Evolutionary conservation across 2,113 vertebrate genomes (phyloP).

Genomic region (Corythornis vintsioides): DNA sequence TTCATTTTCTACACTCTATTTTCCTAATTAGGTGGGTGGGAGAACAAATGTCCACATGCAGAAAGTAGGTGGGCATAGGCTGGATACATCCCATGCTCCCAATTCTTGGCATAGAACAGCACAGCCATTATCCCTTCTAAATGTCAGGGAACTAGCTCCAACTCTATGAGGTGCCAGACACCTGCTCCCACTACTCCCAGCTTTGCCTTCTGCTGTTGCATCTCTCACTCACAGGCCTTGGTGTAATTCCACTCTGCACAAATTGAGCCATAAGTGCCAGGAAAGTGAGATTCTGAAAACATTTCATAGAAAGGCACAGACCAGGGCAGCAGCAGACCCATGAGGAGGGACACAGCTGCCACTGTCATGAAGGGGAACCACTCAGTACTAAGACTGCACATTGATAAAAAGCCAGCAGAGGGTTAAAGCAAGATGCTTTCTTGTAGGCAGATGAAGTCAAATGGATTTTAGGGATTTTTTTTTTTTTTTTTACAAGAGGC

Average conservation of each 20-base stretch:
- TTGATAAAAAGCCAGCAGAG: conserved; percentile 4
- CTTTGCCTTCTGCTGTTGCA: conserved; percentile 63
- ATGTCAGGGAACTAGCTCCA: conserved; percentile 78
- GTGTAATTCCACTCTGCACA: conserved; percentile 48
- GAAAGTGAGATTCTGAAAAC: not conserved
- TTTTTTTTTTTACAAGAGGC: not conserved
- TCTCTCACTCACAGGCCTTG: conserved; percentile 29
- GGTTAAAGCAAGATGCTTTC: conserved; percentile 32
- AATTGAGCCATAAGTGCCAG: conserved; percentile 14
- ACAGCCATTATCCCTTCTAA: conserved; percentile 73
- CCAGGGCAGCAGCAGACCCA: not conserved
- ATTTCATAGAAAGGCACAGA: conserved; percentile 31
- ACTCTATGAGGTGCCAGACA: conserved; percentile 73
- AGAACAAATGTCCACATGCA: conserved; percentile 72
- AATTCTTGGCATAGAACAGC: conserved; percentile 69
- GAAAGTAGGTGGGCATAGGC: conserved; percentile 68
- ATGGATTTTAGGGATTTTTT: conserved; percentile 15
- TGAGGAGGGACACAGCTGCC: conserved; percentile 15
- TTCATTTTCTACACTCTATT: conserved; percentile 66
- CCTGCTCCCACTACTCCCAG: conserved; percentile 73
- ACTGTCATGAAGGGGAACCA: not conserved
- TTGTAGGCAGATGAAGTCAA: not conserved
- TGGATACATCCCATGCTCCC: conserved; percentile 64
- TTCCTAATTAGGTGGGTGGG: conserved; percentile 71
- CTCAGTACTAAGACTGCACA: not conserved